phyloP scores from a whole-genome alignment of 37 sponge, comb jelly and placozoan genomes.

The Axinella damicornis region DNA sequence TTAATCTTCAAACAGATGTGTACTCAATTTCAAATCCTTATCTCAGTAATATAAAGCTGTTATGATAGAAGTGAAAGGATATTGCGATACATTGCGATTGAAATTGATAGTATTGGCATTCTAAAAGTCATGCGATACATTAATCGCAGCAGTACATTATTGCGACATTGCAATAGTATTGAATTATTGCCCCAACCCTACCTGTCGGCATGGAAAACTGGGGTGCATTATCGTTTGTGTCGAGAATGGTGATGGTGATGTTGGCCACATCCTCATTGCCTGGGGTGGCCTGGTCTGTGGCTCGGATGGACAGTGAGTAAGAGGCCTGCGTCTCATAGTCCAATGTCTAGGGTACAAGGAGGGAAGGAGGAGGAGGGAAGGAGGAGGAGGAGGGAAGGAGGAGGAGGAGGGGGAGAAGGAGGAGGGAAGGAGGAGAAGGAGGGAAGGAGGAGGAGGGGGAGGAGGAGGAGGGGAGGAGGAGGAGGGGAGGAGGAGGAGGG shows the following conservation, averaged over 20 bases:
- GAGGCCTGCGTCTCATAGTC: constrained; percentile 38
- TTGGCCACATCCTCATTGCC: not conserved
- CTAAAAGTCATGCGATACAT: too few relatives aligned
- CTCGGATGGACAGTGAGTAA: constrained; percentile 21
- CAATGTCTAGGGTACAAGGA: not conserved
- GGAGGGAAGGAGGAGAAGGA: too few relatives aligned
- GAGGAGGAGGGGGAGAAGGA: too few relatives aligned
- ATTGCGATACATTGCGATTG: too few relatives aligned
- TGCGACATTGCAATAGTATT: too few relatives aligned
- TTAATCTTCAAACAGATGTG: too few relatives aligned
- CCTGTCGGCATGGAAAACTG: constrained; percentile 20
- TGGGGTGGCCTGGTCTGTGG: constrained; percentile 13
- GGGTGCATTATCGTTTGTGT: constrained; percentile 49
- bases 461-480: not conserved
- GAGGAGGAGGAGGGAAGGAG: not conserved
- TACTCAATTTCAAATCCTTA: too few relatives aligned
- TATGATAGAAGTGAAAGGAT: too few relatives aligned
- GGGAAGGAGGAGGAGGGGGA: not conserved
- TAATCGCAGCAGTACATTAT: too few relatives aligned
- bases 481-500: not conserved
- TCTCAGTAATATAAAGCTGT: too few relatives aligned
- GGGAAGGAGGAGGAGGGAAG: not conserved
- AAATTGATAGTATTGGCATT: too few relatives aligned
- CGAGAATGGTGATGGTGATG: constrained; percentile 28
- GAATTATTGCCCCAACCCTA: too few relatives aligned